phyloP scores from a whole-genome alignment of 2,888 invertebrate genomes.

The Petrolisthes manimaculis region DNA sequence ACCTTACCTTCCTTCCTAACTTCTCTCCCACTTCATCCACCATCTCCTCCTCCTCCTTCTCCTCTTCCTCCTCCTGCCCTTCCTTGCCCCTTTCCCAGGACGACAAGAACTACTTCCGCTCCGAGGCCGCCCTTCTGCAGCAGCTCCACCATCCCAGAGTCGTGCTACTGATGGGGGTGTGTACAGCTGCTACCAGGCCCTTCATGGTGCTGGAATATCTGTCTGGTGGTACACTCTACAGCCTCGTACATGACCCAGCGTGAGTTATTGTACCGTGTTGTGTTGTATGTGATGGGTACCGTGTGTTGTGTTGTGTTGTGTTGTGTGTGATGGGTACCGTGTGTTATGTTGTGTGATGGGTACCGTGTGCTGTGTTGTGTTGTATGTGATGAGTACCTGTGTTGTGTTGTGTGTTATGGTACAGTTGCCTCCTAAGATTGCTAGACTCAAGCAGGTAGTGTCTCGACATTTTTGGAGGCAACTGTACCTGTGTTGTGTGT shows the following conservation, averaged over 20 bases:
- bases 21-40: not conserved
- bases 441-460: too few relatives aligned
- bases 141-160: constrained; percentile 65
- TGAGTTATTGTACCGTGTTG: constrained; percentile 21
- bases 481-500: too few relatives aligned
- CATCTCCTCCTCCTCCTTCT: not conserved
- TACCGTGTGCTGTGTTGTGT: too few relatives aligned
- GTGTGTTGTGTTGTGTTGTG: too few relatives aligned
- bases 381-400: too few relatives aligned
- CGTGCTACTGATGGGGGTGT: constrained; percentile 65
- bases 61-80: not conserved
- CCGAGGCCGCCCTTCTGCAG: constrained; percentile 64
- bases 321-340: too few relatives aligned
- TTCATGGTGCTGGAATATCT: constrained; percentile 65
- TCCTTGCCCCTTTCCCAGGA: constrained; percentile 42
- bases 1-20: not conserved
- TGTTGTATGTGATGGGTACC: too few relatives aligned
- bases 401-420: too few relatives aligned
- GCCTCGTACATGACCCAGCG: constrained; percentile 54
- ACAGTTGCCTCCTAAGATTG: too few relatives aligned
- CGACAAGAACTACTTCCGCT: constrained; percentile 65
- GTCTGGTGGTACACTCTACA: constrained; percentile 62
- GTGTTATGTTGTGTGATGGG: too few relatives aligned
- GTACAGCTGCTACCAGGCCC: constrained; percentile 51
- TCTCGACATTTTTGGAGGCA: too few relatives aligned